A percentile compares a stretch with the other conserved stretches of the same genome.
Conservation (phyloP, 1,140 invertebrate genomes). For the Antheraea pernyi region DNA sequence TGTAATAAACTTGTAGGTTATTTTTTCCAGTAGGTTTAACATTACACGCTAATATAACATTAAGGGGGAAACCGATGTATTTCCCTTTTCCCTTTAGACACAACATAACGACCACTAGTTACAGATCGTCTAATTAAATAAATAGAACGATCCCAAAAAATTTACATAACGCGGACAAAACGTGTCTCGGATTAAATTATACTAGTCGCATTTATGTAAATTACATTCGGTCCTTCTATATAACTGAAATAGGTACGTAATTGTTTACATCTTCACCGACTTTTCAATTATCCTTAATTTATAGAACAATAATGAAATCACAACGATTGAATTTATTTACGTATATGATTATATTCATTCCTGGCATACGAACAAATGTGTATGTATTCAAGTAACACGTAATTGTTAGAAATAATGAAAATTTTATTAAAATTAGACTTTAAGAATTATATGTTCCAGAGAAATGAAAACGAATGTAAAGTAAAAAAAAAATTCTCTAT, state of each 20-base stretch:
- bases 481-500: too few species aligned
- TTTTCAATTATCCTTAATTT: not conserved
- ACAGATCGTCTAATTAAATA: not conserved
- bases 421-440: too few species aligned
- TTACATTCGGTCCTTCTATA: not conserved
- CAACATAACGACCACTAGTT: not conserved
- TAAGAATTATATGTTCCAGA: too few species aligned
- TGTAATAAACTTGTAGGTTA: not conserved
- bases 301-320: not conserved
- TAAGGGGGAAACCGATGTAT: not conserved
- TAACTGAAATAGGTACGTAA: constrained; percentile 1
- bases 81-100: not conserved
- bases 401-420: too few species aligned
- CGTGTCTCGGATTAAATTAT: not conserved
- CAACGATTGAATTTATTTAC: not conserved
- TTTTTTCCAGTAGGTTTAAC: not conserved
- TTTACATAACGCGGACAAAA: not conserved
- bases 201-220: not conserved
- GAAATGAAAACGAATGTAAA: too few species aligned
- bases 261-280: not conserved
- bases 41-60: not conserved
- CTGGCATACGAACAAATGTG: too few species aligned
- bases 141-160: not conserved
- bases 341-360: too few species aligned
- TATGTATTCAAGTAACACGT: too few species aligned